These are phyloP conservation scores for Bothrops jararaca DNA, from an alignment of 2,113 vertebrate genomes.

Conservation along the genomic window DNA sequence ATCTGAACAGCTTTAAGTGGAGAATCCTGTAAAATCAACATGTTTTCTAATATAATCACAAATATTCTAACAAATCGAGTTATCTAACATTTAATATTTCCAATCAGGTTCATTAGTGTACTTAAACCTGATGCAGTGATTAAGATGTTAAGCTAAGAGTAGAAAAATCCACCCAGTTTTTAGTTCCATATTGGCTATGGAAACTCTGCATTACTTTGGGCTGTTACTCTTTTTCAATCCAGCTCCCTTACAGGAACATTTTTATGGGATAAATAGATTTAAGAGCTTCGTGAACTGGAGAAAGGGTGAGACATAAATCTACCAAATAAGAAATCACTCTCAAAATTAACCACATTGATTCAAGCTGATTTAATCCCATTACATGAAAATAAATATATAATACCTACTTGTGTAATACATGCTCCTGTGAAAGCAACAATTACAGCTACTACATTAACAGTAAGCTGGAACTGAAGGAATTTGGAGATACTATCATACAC, in stretches of 20 bases:
- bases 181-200: background rate
- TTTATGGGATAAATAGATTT: background rate
- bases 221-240: background rate
- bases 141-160: background rate
- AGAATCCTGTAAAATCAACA: conserved; percentile 84
- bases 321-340: conserved; percentile 12
- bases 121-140: background rate
- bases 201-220: background rate
- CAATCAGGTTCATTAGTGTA: background rate
- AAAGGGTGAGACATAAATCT: background rate
- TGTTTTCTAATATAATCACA: conserved; percentile 59
- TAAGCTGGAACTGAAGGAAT: conserved; percentile 98
- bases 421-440: conserved; percentile 98
- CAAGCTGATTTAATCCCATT: conserved; percentile 11
- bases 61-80: background rate
- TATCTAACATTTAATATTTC: conserved; percentile 4
- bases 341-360: background rate
- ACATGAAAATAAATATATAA: conserved; percentile 20
- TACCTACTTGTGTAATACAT: conserved; percentile 96
- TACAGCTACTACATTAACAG: conserved; percentile 97
- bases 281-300: background rate
- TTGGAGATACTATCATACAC: conserved; percentile 99
- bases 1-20: conserved; percentile 98
- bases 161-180: background rate
- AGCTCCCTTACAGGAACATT: background rate